These are phyloP conservation scores for Batillaria attramentaria DNA, from an alignment of 1,140 invertebrate species.

Conservation along the genomic window DNA sequence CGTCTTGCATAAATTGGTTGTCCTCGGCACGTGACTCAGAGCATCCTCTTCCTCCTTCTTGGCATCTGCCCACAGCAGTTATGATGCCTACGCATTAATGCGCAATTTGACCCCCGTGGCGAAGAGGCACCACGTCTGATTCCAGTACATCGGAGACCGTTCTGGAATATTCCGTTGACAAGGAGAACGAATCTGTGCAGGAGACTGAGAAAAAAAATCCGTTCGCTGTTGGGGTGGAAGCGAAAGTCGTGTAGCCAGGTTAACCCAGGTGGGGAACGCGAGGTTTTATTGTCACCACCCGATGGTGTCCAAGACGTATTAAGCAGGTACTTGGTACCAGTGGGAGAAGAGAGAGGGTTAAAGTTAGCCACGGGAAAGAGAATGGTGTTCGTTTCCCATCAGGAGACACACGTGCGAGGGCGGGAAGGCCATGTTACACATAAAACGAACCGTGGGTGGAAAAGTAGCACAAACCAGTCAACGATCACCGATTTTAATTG, in stretches of 20 bases:
- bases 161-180: too few species aligned
- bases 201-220: too few species aligned
- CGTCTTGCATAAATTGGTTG: too few species aligned
- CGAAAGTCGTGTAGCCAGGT: background rate
- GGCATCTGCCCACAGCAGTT: too few species aligned
- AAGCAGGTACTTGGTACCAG: background rate
- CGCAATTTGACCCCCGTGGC: too few species aligned
- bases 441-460: background rate
- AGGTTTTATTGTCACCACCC: background rate
- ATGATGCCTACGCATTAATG: too few species aligned
- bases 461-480: background rate
- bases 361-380: background rate
- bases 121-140: too few species aligned
- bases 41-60: too few species aligned
- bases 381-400: background rate
- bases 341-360: background rate
- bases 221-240: background rate
- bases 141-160: too few species aligned
- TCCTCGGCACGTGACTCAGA: too few species aligned
- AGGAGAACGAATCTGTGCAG: too few species aligned
- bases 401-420: slow-evolving; percentile 1
- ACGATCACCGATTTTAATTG: slow-evolving; percentile 7
- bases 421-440: background rate
- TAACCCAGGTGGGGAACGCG: background rate
- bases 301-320: background rate